Conservation (phyloP, 2,888 invertebrate species). For the Drosophila acutilabella region DNA sequence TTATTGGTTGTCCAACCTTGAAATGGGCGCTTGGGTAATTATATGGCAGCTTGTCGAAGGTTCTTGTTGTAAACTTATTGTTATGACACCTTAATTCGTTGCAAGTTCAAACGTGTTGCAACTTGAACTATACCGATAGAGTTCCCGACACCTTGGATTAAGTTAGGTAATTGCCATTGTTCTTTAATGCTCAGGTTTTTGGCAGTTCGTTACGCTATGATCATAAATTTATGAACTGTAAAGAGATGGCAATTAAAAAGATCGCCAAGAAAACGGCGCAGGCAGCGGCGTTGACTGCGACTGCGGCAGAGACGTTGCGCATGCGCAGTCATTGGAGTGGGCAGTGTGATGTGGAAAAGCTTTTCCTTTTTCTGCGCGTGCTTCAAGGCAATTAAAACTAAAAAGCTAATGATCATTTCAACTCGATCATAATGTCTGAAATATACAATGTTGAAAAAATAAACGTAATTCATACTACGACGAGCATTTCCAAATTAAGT, state of each 20-base stretch:
- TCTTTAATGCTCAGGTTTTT: slow-evolving; percentile 14
- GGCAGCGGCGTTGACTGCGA: slow-evolving; percentile 12
- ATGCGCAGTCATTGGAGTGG: slow-evolving; percentile 52
- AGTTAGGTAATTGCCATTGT: slow-evolving; percentile 43
- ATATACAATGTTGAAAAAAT: slow-evolving; percentile 26
- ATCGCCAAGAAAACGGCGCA: slow-evolving; percentile 37
- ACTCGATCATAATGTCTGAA: slow-evolving; percentile 36
- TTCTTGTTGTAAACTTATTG: slow-evolving; percentile 45
- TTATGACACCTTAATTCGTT: slow-evolving; percentile 36
- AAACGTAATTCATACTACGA: slow-evolving; percentile 46
- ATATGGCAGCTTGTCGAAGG: slow-evolving; percentile 50
- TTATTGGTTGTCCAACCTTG: slow-evolving; percentile 54
- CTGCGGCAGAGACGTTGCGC: slow-evolving; percentile 42
- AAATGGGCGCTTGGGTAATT: slow-evolving; percentile 40
- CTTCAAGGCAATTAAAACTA: slow-evolving; percentile 55
- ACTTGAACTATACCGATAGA: slow-evolving; percentile 17
- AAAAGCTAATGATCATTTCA: slow-evolving; percentile 42
- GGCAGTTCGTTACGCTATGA: slow-evolving; percentile 45
- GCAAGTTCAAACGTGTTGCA: slow-evolving; percentile 50
- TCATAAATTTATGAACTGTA: slow-evolving; percentile 64
- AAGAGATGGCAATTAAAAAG: slow-evolving; percentile 57
- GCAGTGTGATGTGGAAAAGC: slow-evolving; percentile 33
- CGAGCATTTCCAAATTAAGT: slow-evolving; percentile 38
- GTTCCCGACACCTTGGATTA: slow-evolving; percentile 1
- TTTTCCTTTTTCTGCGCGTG: slow-evolving; percentile 62